Evolutionary conservation across 2,797 vertebrate species (phyloP), one percentile per base, ranked within the genome.

Genomic region (Channallabes apus): DNA sequence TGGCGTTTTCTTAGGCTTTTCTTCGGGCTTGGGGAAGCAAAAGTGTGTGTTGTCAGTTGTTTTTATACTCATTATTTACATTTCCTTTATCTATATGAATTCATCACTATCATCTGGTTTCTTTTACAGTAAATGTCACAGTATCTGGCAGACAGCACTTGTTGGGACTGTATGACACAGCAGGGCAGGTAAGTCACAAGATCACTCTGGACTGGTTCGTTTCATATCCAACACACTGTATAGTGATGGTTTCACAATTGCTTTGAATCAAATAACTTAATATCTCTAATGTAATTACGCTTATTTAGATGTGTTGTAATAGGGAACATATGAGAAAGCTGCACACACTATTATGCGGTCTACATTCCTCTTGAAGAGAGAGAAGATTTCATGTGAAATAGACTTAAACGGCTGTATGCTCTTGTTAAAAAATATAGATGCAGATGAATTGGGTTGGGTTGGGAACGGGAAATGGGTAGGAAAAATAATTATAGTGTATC

Each of bases 81-180:
- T 6, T 69, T 84, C 51, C 5, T 83, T 11, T 8, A 80, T 64
- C 18, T 41, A 27, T 15, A 27, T 46, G 6, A 83, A 83, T 59
- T 46, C 24, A 83, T 29, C 58, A 73, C 2, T 41, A 67, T 54
- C 20, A 61, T 58, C 27, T 86, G 56, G 41, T 20, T 82, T 91
- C 69, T 93, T 91, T 86, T 91, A 79, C 90, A 97, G 96, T 97
- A 88, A 97, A 96, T 9, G 93, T 97, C 90, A 96, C 95, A 2
- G 96, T 97, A 84, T 96, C 96, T 91, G 96, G 96, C 89, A 94
- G 95, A 75, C 96, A 97, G 68, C 96, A 97, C 69, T 92, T 97
- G 90, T 93, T 97, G 84, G 96, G 95, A 84, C 94, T 97, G 51
- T 97, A 96, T 51, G 96, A 97, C 91, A 97, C 96, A 0, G 96